Base-by-base conservation (phyloP, 92 coral and sea anemone genomes). In the Umimayanthus kanabou region DNA sequence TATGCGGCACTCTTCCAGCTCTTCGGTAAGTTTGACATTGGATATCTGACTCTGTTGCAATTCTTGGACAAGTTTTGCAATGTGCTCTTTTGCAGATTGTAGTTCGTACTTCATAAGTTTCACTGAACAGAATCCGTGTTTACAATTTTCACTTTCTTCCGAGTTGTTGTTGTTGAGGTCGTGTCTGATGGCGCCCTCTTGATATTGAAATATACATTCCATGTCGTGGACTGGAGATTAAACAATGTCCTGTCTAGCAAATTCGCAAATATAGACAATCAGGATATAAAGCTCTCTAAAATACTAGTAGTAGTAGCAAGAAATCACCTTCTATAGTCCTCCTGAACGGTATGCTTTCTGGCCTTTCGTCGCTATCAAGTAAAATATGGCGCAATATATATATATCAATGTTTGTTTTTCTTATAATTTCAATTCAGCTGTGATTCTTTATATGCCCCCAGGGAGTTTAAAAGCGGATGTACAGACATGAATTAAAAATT, bases 41-140 rank as follows among this genome's bases (percentile, higher is more conserved):
- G 77, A 73, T 37, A 73, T 73, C 77, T 73, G 77, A 73, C 77
- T 30, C 40, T 73, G 45, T 33, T 29, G 77, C 77, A 73, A 73
- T 73, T 73, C 77, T 73, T 73, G 40, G 25, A 40, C 77, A 20
- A 73, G 77, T 33, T 28, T 73, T 73, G 43, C 40, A n/a, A 7
- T 40, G 77, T 14, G 20, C 6, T 73, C 77, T 30, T 73, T 73
- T 7, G 43, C 77, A 22, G 45, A 9, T 11, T 73, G 77, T 73
- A 73, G 40, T 28, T 73, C 77, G 18, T 73, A 23, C 40, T 73
- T 73, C 22, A 73, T 29, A 73, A 30, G 77, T 40, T 73, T 30
- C 39, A 15, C 45, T 0, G 77, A 73, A 39, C 13, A 11, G 33
- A 40, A 73, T 73, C 40, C 77, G 45, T 15, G 77, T 30, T 53